phyloP scores from a whole-genome alignment of 1,140 invertebrate genomes.

The Tetraneura akinire region DNA sequence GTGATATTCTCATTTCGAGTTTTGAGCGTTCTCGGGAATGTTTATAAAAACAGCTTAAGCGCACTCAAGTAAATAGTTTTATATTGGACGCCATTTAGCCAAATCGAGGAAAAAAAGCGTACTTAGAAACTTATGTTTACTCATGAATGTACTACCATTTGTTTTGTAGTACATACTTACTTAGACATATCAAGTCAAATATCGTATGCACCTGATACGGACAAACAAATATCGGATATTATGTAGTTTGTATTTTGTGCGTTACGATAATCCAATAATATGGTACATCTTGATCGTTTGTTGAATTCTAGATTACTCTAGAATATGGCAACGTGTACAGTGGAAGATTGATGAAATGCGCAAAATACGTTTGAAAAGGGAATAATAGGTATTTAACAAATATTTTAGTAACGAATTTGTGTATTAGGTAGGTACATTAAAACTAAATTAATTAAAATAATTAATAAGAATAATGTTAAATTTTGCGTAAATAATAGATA shows the following conservation, averaged over 20 bases:
- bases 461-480: too few species aligned
- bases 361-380: too few species aligned
- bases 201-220: background rate
- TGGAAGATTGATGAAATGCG: background rate
- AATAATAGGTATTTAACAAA: too few species aligned
- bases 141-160: background rate
- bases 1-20: background rate
- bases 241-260: background rate
- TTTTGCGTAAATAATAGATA: too few species aligned
- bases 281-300: background rate
- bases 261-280: background rate
- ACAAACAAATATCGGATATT: background rate
- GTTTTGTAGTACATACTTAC: background rate
- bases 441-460: too few species aligned
- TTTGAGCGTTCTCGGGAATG: background rate
- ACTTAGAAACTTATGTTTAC: background rate
- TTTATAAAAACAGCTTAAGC: background rate
- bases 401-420: too few species aligned
- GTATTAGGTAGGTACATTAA: too few species aligned
- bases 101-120: background rate
- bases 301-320: background rate
- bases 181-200: background rate
- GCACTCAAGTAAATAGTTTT: background rate
- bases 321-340: background rate
- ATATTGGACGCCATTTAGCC: background rate